Evolutionary conservation across 2,113 vertebrate species (phyloP).

Genomic region (Rhinichthys klamathensis): DNA sequence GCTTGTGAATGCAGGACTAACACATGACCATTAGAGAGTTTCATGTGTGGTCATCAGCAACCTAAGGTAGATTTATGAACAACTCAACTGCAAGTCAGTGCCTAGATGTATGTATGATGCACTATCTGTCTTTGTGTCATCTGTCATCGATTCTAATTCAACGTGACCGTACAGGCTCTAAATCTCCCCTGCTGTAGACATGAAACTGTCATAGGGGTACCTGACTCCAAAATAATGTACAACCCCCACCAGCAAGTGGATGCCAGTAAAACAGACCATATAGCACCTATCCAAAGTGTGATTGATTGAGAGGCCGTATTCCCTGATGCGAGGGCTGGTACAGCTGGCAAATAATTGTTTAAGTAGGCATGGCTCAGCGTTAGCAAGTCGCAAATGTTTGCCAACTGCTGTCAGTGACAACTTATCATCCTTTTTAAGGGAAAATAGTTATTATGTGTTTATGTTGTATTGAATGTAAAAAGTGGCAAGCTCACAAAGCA

Average conservation of each 20-base stretch:
- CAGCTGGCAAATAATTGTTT: constrained; percentile 35
- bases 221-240: constrained; percentile 44
- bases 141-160: constrained; percentile 39
- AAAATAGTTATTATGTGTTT: not conserved
- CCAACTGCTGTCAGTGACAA: constrained; percentile 16
- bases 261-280: constrained; percentile 27
- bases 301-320: constrained; percentile 28
- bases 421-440: not conserved
- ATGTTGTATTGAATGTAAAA: not conserved
- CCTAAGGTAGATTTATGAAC: constrained; percentile 35
- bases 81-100: not conserved
- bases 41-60: constrained; percentile 22
- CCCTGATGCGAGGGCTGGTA: constrained; percentile 29
- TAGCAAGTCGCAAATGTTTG: constrained; percentile 18
- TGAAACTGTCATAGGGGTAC: constrained; percentile 28
- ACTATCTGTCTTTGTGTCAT: constrained; percentile 29
- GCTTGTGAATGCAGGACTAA: not conserved
- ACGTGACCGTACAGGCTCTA: not conserved
- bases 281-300: constrained; percentile 34
- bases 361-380: constrained; percentile 37
- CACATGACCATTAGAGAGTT: not conserved
- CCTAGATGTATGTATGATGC: constrained; percentile 26
- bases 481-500: not conserved
- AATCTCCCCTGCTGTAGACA: constrained; percentile 27
- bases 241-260: not conserved